Conservation (phyloP, 1,140 invertebrate species). For the Macrocentrus cingulum region DNA sequence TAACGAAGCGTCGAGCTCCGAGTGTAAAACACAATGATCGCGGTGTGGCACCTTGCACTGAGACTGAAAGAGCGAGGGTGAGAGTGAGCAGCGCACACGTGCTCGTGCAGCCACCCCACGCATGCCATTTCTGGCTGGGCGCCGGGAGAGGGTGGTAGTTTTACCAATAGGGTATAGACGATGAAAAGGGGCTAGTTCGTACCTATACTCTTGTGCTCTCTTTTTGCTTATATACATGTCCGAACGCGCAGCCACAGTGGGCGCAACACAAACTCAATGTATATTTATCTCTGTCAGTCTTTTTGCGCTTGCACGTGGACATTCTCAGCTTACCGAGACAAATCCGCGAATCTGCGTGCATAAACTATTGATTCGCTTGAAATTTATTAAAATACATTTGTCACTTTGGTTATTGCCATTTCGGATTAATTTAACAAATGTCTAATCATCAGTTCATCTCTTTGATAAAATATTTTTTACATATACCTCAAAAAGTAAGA, state of each 20-base stretch:
- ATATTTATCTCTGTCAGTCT: neutral
- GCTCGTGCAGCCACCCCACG: conserved; percentile 34
- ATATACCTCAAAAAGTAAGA: too few species aligned
- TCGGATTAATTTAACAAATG: too few species aligned
- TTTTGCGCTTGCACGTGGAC: conserved; percentile 50
- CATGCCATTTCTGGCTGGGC: conserved; percentile 38
- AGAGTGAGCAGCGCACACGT: conserved; percentile 32
- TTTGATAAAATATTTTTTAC: too few species aligned
- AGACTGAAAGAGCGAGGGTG: conserved; percentile 26
- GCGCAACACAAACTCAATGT: conserved; percentile 18
- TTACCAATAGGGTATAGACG: conserved; percentile 28
- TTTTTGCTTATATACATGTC: neutral
- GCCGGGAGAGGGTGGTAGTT: conserved; percentile 37
- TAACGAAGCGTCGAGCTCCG: conserved; percentile 37
- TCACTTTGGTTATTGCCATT: too few species aligned
- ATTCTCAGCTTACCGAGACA: conserved; percentile 60
- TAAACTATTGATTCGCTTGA: conserved; percentile 58
- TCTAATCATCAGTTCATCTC: too few species aligned
- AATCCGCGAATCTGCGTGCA: conserved; percentile 60
- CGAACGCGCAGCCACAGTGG: conserved; percentile 7
- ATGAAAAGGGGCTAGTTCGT: conserved; percentile 21
- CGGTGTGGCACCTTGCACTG: conserved; percentile 39
- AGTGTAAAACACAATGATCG: conserved; percentile 38
- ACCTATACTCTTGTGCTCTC: conserved; percentile 13
- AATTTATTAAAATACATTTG: conserved; percentile 58